Percentiles rank a stretch among this genome's conserved stretches.
phyloP scores from a whole-genome alignment of 1,140 invertebrate genomes.

The Drosophila ironensis region DNA sequence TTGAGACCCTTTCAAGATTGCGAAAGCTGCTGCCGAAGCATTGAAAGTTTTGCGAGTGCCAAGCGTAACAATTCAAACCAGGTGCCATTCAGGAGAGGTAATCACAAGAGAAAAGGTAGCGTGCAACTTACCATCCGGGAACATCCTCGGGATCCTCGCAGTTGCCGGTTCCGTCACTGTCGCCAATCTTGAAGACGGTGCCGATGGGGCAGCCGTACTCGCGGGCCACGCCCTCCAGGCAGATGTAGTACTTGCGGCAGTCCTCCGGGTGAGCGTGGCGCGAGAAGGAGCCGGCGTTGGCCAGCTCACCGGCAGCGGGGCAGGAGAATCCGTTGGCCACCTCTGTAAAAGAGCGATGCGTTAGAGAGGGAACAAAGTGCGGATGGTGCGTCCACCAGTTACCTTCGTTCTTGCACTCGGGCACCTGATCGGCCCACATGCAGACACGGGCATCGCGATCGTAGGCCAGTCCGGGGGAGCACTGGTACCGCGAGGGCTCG shows the following conservation, averaged over 20 bases:
- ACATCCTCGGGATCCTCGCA: constrained; percentile 97
- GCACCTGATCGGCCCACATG: constrained; percentile 97
- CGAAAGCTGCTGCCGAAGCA: not conserved
- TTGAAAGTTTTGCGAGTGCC: constrained; percentile 5
- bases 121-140: constrained; percentile 92
- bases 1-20: no score
- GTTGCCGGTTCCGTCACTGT: constrained; percentile 92
- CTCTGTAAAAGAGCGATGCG: constrained; percentile 86
- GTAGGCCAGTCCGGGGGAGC: constrained; percentile 96
- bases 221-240: constrained; percentile 92
- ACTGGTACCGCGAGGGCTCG: constrained; percentile 95
- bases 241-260: constrained; percentile 97
- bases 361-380: not conserved
- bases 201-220: constrained; percentile 98
- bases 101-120: not conserved
- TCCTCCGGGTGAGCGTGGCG: constrained; percentile 97
- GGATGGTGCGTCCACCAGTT: constrained; percentile 25
- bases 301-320: constrained; percentile 90
- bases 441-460: constrained; percentile 95
- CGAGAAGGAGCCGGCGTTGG: constrained; percentile 93
- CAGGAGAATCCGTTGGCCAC: constrained; percentile 94
- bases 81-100: constrained; percentile 27
- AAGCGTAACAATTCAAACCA: constrained; percentile 56
- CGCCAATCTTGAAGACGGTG: constrained; percentile 97
- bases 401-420: constrained; percentile 94